phyloP scores from a whole-genome alignment of 2,113 vertebrate genomes.

The Oryzias javanicus region DNA sequence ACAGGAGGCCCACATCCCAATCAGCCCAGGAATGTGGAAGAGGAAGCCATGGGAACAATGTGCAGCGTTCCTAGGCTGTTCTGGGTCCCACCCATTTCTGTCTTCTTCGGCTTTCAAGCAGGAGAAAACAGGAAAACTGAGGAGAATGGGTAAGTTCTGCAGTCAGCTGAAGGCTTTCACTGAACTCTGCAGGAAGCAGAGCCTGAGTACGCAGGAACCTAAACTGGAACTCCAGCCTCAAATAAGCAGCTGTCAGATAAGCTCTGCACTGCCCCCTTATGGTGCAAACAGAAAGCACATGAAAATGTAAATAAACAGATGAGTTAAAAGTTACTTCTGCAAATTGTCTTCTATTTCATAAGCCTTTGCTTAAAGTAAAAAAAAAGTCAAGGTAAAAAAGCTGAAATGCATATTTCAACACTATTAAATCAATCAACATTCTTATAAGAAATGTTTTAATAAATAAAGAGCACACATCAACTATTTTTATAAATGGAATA shows the following conservation, averaged over 20 bases:
- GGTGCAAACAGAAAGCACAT: slow-evolving; percentile 31
- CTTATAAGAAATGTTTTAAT: no score
- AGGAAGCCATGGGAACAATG: slow-evolving; percentile 80
- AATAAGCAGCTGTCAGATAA: slow-evolving; percentile 36
- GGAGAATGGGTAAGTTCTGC: slow-evolving; percentile 23
- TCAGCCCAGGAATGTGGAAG: slow-evolving; percentile 79
- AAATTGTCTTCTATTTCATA: no score
- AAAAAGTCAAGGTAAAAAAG: no score
- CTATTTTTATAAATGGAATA: no score
- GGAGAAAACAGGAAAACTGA: slow-evolving; percentile 75
- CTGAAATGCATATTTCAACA: no score
- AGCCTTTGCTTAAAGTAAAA: no score
- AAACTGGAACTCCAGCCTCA: slow-evolving; percentile 23
- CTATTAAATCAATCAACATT: no score
- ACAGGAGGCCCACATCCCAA: slow-evolving; percentile 71
- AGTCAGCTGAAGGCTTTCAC: slow-evolving; percentile 43
- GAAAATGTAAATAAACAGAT: background rate
- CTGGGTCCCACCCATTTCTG: slow-evolving; percentile 55
- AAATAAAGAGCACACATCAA: no score
- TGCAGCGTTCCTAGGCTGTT: slow-evolving; percentile 57
- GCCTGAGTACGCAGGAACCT: slow-evolving; percentile 16
- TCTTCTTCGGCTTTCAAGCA: slow-evolving; percentile 54
- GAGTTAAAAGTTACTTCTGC: background rate
- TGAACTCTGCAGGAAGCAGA: slow-evolving; percentile 27
- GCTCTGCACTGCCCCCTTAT: slow-evolving; percentile 54